Evolutionary conservation across 2,888 invertebrate species (phyloP).

Genomic region (Ormyrus rosae): DNA sequence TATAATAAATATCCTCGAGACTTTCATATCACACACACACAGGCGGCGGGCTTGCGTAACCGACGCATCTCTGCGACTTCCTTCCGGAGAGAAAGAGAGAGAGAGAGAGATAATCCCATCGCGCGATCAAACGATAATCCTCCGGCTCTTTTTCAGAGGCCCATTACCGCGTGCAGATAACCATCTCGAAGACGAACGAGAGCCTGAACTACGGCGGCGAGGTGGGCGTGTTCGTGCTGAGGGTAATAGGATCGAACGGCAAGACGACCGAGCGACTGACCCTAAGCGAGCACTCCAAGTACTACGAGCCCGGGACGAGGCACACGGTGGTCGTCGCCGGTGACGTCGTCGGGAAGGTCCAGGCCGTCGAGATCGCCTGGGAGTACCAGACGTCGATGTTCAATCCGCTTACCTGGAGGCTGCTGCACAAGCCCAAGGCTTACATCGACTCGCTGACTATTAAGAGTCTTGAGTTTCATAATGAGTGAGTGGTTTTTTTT

Average conservation of each 20-base stretch:
- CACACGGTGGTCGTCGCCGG: slow-evolving; percentile 84
- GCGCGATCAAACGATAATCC: no score
- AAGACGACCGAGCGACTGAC: slow-evolving; percentile 80
- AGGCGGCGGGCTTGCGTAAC: neutral
- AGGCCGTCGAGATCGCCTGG: slow-evolving; percentile 86
- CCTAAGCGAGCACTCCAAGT: slow-evolving; percentile 78
- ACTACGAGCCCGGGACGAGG: slow-evolving; percentile 85
- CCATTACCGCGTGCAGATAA: slow-evolving; percentile 86
- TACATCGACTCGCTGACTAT: slow-evolving; percentile 84
- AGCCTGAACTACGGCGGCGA: slow-evolving; percentile 87
- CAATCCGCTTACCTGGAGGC: slow-evolving; percentile 90
- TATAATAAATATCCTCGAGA: slow-evolving; percentile 25
- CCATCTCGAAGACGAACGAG: slow-evolving; percentile 84
- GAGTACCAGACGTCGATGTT: slow-evolving; percentile 86
- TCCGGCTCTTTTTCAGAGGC: slow-evolving; percentile 78
- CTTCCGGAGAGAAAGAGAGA: neutral
- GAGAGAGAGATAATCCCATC: no score
- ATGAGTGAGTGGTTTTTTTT: slow-evolving; percentile 77
- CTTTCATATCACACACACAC: slow-evolving; percentile 35
- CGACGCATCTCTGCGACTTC: neutral
- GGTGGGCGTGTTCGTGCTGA: slow-evolving; percentile 84
- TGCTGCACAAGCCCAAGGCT: slow-evolving; percentile 85
- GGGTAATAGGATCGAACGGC: slow-evolving; percentile 80
- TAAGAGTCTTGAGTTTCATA: slow-evolving; percentile 84
- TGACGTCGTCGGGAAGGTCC: slow-evolving; percentile 81